Conservation (phyloP, 2,113 vertebrate genomes). For the Hydrochoerus hydrochaeris region DNA sequence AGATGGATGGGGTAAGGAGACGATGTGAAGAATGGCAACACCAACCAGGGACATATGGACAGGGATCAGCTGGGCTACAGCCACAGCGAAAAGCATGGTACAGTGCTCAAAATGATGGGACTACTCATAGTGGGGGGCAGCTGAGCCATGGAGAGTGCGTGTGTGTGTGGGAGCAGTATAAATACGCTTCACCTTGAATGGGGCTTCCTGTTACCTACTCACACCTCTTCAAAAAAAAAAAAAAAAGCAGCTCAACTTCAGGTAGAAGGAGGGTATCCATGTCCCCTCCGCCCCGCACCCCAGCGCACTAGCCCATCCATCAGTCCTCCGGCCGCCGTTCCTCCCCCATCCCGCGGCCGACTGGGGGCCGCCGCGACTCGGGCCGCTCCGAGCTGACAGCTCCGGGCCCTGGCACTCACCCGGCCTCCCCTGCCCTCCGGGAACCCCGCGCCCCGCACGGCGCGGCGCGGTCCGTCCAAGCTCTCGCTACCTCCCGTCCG, state of each 20-base stretch:
- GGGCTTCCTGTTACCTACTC: conserved; percentile 53
- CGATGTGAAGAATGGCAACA: conserved; percentile 35
- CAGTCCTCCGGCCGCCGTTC: conserved; percentile 42
- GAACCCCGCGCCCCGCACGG: conserved; percentile 43
- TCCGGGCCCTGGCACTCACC: conserved; percentile 58
- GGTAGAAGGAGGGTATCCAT: conserved; percentile 57
- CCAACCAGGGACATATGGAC: conserved; percentile 46
- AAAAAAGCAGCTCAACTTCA: conserved; percentile 60
- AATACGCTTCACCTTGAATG: conserved; percentile 53
- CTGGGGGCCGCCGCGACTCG: conserved; percentile 43
- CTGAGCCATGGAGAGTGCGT: neutral
- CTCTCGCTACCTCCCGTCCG: conserved; percentile 55
- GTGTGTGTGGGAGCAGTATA: neutral
- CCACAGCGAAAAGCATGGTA: neutral
- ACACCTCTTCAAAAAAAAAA: neutral
- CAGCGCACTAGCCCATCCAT: conserved; percentile 54
- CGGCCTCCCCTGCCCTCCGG: conserved; percentile 67
- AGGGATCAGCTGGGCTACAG: neutral
- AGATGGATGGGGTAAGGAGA: conserved; percentile 29
- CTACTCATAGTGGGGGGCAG: neutral
- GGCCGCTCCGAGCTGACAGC: conserved; percentile 53
- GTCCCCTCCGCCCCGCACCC: neutral
- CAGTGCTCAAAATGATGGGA: conserved; percentile 31
- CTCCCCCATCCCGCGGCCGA: conserved; percentile 36
- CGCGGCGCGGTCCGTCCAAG: conserved; percentile 69